These are phyloP conservation scores for Chunga burmeisteri DNA, from an alignment of 2,113 vertebrate species.

Conservation along the genomic window DNA sequence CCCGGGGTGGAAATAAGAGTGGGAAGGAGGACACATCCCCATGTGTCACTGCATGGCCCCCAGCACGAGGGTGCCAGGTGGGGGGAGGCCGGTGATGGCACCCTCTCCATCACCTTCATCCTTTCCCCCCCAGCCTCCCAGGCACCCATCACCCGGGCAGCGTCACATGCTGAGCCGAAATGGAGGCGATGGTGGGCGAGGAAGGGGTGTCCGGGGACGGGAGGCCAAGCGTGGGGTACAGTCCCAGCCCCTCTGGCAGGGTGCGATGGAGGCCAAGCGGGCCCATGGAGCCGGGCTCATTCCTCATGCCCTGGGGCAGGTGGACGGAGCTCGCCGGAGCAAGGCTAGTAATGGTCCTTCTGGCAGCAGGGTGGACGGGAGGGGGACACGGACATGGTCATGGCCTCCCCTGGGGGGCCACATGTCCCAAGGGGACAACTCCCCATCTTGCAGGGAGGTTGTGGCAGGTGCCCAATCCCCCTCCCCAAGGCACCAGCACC, in stretches of 20 bases:
- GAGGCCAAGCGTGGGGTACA: not conserved
- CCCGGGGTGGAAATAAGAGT: not conserved
- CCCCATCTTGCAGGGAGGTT: not conserved
- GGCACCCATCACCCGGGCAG: not conserved
- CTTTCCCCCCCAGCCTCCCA: not conserved
- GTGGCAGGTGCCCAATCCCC: not conserved
- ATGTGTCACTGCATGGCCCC: not conserved
- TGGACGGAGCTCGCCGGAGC: constrained; percentile 20
- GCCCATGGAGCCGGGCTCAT: not conserved
- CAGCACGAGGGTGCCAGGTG: not conserved
- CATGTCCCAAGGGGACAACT: not conserved
- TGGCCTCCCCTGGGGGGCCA: not conserved
- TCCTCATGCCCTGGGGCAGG: not conserved
- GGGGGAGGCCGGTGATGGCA: not conserved
- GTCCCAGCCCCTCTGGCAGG: not conserved
- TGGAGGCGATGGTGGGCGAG: not conserved
- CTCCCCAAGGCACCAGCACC: not conserved
- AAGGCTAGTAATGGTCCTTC: constrained; percentile 70
- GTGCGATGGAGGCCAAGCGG: constrained; percentile 21
- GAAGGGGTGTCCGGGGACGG: not conserved
- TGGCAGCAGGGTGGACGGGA: not conserved
- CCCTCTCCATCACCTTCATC: not conserved
- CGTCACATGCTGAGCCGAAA: constrained; percentile 76
- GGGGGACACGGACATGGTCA: not conserved
- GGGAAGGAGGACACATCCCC: not conserved